A percentile compares a stretch with the other conserved stretches of the same genome.
These are phyloP conservation scores for Aplocera efformata DNA, from an alignment of 2,888 invertebrate genomes.

Conservation along the genomic window DNA sequence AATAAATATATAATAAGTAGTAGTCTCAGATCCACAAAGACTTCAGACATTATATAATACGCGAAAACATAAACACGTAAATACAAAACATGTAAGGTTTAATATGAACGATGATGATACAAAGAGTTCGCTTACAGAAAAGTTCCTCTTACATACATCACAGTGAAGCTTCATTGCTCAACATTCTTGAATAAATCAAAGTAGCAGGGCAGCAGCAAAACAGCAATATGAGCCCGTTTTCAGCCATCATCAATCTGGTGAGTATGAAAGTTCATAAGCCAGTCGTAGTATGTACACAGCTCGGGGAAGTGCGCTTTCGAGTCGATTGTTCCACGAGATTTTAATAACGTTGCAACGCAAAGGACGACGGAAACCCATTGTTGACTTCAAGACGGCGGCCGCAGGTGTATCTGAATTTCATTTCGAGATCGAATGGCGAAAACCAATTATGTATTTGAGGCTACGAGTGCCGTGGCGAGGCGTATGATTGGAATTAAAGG, in stretches of 20 bases:
- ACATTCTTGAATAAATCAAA: background rate
- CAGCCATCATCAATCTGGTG: background rate
- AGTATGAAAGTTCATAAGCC: slow-evolving; percentile 9
- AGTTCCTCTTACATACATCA: too few relatives aligned
- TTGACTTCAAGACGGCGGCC: slow-evolving; percentile 64
- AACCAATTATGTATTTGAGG: slow-evolving; percentile 16
- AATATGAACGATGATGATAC: too few relatives aligned
- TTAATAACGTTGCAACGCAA: slow-evolving; percentile 80
- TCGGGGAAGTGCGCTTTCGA: slow-evolving; percentile 75
- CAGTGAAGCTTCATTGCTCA: too few relatives aligned
- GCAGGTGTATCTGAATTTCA: slow-evolving; percentile 25
- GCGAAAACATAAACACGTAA: too few relatives aligned
- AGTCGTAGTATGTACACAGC: slow-evolving; percentile 55
- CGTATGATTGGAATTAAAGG: too few relatives aligned
- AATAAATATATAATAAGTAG: too few relatives aligned
- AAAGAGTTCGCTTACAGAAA: too few relatives aligned
- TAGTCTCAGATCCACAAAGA: too few relatives aligned
- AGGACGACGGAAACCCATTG: slow-evolving; percentile 71
- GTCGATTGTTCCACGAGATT: slow-evolving; percentile 79
- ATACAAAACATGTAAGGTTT: too few relatives aligned
- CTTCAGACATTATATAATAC: too few relatives aligned
- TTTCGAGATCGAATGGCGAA: slow-evolving; percentile 21
- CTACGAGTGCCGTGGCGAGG: too few relatives aligned
- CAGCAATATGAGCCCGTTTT: background rate
- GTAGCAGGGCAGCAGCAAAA: background rate